Base-by-base conservation (phyloP, 2,113 vertebrate species). In the Tetrao urogallus region DNA sequence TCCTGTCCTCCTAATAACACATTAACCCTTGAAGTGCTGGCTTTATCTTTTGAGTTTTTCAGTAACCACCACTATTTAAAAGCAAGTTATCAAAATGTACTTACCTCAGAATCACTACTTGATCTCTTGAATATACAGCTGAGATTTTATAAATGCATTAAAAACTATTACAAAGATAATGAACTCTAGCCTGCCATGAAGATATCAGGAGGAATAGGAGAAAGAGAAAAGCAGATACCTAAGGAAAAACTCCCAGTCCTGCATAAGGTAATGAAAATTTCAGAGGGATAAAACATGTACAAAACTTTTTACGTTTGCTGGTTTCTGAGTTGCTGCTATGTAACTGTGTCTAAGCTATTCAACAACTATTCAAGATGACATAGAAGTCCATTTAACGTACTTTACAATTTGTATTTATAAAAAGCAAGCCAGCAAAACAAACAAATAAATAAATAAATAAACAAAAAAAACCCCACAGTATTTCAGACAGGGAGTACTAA, bases 1-100 rank as follows among this genome's bases (percentile, higher is more conserved):
- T 98, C 98, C 98, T 97, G 96, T 97, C 94, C 95, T 97, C 88
- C 96, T 97, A 97, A 97, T 97, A 97, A 97, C 96, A 88, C 38
- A 87, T 98, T 98, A 98, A 98, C 97, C 95, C 97, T 84, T 97
- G 57, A 93, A 94, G 82, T 95, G 94, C 97, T 95, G 96, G 95
- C 84, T 95, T 94, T 94, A 79, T 94, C 93, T 94, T 80, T 85
- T 32, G 52, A 81, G 63, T 32, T 69, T 89, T 84, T 86, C 82
- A 36, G 43, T 10, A 65, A 84, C 27, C 20, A 22, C 22, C 16
- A 34, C 32, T 28, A 56, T 75, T 93, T 72, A n/a, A 77, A 91
- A 83, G 47, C 56, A 71, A 60, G 83, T 72, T 38, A 65, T 16
- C 18, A 66, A 91, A 63, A 0, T 28, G 1, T 1, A 1, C 38